A percentile compares a stretch with the other conserved stretches of the same genome.
phyloP scores from a whole-genome alignment of 1,140 invertebrate genomes.

The Brachionus asplanchnoidis region DNA sequence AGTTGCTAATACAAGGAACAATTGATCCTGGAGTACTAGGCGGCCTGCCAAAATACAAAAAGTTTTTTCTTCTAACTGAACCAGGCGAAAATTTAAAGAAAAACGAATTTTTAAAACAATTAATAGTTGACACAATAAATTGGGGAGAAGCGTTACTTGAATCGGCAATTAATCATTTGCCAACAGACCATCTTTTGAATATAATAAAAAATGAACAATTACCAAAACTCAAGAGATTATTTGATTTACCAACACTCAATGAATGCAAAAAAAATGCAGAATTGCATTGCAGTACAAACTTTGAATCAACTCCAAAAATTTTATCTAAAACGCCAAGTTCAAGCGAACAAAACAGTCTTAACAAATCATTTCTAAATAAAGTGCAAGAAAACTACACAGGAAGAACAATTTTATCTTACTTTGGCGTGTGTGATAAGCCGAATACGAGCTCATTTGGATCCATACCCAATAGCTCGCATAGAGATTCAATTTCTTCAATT shows the following conservation, averaged over 20 bases:
- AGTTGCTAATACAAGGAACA: constrained; percentile 25
- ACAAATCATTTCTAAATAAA: constrained; percentile 34
- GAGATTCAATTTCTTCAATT: constrained; percentile 24
- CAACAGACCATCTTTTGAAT: constrained; percentile 8
- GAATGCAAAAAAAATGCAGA: too few species aligned
- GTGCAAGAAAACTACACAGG: constrained; percentile 6
- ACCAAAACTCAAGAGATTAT: constrained; percentile 9
- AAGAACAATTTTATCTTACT: constrained; percentile 20
- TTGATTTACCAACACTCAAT: neutral
- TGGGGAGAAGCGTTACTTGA: constrained; percentile 26
- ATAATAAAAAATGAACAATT: constrained; percentile 28
- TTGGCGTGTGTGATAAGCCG: constrained; percentile 6
- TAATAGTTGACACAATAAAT: constrained; percentile 29
- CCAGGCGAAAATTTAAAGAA: neutral
- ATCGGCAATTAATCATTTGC: neutral
- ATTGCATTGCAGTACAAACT: neutral
- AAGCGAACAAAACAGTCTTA: neutral
- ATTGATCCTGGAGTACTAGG: constrained; percentile 36
- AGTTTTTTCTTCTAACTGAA: neutral
- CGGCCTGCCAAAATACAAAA: constrained; percentile 33
- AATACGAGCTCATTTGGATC: neutral
- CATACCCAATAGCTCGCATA: neutral
- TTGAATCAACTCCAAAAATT: constrained; percentile 10
- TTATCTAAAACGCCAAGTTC: neutral
- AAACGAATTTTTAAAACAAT: neutral